phyloP scores from a whole-genome alignment of 2,888 invertebrate genomes.

The Drosophila multiciliata region DNA sequence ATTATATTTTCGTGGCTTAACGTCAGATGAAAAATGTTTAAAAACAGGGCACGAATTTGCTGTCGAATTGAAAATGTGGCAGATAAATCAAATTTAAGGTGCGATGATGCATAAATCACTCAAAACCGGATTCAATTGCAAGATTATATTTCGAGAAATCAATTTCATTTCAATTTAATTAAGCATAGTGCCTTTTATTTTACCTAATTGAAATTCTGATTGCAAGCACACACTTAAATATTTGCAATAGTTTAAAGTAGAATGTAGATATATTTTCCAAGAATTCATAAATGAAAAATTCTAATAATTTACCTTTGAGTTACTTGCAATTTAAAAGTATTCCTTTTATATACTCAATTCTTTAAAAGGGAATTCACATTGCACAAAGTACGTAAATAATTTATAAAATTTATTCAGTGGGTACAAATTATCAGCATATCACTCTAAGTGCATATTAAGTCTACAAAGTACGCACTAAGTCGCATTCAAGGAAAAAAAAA shows the following conservation, averaged over 20 bases:
- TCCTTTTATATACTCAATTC: not conserved
- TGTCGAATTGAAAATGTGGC: slow-evolving; percentile 57
- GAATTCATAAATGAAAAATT: not conserved
- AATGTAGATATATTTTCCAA: not conserved
- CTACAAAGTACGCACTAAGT: slow-evolving; percentile 39
- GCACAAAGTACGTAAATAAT: slow-evolving; percentile 3
- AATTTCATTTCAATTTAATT: slow-evolving; percentile 20
- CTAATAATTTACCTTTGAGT: not conserved
- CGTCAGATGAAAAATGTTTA: slow-evolving; percentile 33
- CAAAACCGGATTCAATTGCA: slow-evolving; percentile 20
- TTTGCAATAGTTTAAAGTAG: slow-evolving; percentile 6
- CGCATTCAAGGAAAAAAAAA: slow-evolving; percentile 47
- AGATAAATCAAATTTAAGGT: slow-evolving; percentile 64
- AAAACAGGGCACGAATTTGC: slow-evolving; percentile 43
- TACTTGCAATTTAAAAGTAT: not conserved
- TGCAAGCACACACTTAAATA: slow-evolving; percentile 8
- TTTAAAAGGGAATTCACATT: not conserved
- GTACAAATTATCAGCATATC: slow-evolving; percentile 19
- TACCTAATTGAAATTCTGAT: slow-evolving; percentile 29
- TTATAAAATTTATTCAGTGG: slow-evolving; percentile 11
- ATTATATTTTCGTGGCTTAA: slow-evolving; percentile 38
- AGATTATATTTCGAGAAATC: not conserved
- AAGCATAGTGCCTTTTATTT: slow-evolving; percentile 19
- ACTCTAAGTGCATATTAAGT: slow-evolving; percentile 63
- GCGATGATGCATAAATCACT: slow-evolving; percentile 42